Evolutionary conservation across 2,113 vertebrate species (phyloP), one percentile per base, ranked within the genome.

Genomic region (Gambusia affinis): DNA sequence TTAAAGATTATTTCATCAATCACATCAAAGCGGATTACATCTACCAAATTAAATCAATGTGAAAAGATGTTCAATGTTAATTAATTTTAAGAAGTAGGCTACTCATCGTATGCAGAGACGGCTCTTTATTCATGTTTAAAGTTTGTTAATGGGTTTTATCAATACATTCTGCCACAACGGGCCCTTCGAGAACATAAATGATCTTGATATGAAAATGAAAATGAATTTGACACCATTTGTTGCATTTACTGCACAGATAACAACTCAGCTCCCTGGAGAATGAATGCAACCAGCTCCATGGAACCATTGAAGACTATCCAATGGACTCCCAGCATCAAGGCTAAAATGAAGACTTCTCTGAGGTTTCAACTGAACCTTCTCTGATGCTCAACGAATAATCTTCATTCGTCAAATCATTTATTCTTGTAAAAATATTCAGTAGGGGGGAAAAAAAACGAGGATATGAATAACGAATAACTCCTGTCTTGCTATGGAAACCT

Each of bases 241-340:
- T 57, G 51, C 77, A 64, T 73, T 85, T 89, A 70, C 85, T 80
- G 86, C 75, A 79, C 85, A 69, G 79, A 37, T 70, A 86, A 83
- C 79, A 73, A 70, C 78, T 82, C 31, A 1, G 30, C 47, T 89
- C 87, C 85, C 83, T 74, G 29, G 85, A 78, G 85, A 89, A 76
- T 33, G 73, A 37, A 86, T 85, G 82, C 76, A 60, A 70, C 76
- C 70, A 3, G 78, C 76, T 81, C 86, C 73, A 89, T 76, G 86
- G 54, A 64, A 31, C 30, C 64, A 60, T 54, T 22, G 31, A 33
- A 79, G 22, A 29, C 61, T 4, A n/a, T 73, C 69, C 84, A 76
- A 88, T 84, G 87, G 83, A 73, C 78, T 80, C 69, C 19, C 61
- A 75, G 68, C 79, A 84, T 61, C 82, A 72, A 78, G 68, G 65